Evolutionary conservation across 2,113 vertebrate genomes (phyloP).

Genomic region (Sorex fumeus): DNA sequence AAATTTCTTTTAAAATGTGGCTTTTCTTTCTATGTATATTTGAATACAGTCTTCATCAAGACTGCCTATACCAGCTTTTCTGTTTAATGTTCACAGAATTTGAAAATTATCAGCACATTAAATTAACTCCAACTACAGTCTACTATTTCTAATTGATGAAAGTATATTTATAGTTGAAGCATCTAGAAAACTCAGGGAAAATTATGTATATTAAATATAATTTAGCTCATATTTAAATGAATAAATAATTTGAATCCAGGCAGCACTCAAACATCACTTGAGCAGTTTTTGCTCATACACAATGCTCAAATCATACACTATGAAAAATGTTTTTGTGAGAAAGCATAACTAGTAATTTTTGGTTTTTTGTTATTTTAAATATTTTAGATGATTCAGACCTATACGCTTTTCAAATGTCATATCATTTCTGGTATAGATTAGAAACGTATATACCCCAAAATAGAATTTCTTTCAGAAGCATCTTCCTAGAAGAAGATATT

Average conservation of each 20-base stretch:
- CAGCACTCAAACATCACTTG: no score
- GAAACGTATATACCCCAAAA: neutral
- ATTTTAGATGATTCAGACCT: neutral
- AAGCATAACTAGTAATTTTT: neutral
- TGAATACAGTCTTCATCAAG: constrained; percentile 25
- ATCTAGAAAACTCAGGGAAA: neutral
- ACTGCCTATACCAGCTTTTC: constrained; percentile 31
- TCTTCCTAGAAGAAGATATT: neutral
- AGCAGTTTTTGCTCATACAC: neutral
- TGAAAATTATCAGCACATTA: constrained; percentile 40
- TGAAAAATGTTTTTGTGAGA: neutral
- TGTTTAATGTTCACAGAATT: constrained; percentile 47
- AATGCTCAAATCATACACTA: neutral
- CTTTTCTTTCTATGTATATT: neutral
- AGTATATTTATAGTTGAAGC: neutral
- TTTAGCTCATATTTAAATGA: neutral
- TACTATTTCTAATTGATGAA: neutral
- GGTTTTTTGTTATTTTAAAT: neutral
- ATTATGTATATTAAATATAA: neutral
- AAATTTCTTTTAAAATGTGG: neutral
- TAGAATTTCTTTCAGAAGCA: neutral
- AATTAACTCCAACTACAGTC: neutral
- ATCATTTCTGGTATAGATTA: neutral
- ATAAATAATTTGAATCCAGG: neutral
- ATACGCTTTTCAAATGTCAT: neutral